These are phyloP conservation scores for Serrognathus titanus DNA, from an alignment of 2,888 invertebrate species.

Conservation along the genomic window DNA sequence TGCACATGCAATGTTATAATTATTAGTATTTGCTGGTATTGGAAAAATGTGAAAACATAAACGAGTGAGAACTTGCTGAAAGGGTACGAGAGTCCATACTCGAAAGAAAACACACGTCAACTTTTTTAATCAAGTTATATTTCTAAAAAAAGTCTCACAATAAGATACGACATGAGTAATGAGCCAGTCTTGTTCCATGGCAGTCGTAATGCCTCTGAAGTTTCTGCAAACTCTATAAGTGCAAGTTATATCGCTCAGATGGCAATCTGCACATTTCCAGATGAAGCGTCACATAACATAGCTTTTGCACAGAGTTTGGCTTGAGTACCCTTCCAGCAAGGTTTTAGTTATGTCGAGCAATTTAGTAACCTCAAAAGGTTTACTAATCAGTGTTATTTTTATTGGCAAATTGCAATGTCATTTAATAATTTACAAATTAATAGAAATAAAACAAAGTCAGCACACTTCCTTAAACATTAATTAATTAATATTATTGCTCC, in stretches of 20 bases:
- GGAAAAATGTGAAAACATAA: not conserved
- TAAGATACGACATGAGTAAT: constrained; percentile 45
- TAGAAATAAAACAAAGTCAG: constrained; percentile 2
- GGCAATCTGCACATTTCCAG: constrained; percentile 3
- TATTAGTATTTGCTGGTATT: not conserved
- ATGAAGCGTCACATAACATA: constrained; percentile 23
- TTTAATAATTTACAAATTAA: no score
- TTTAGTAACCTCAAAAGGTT: constrained; percentile 18
- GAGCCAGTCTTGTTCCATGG: constrained; percentile 45
- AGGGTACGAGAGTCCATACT: constrained; percentile 42
- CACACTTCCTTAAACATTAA: constrained; percentile 1
- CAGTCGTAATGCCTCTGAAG: constrained; percentile 35
- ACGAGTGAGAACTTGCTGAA: constrained; percentile 35
- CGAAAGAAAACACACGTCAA: constrained; percentile 28
- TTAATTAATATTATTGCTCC: constrained; percentile 1
- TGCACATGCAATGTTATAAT: constrained; percentile 30
- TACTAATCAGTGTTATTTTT: constrained; percentile 7
- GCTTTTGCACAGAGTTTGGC: constrained; percentile 31
- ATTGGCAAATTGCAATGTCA: constrained; percentile 7
- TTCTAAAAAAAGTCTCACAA: constrained; percentile 50
- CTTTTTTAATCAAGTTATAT: constrained; percentile 46
- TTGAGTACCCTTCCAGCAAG: constrained; percentile 48
- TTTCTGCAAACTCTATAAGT: constrained; percentile 41
- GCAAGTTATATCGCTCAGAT: not conserved
- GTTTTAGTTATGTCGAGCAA: constrained; percentile 29